These are phyloP conservation scores for Pterocles orientalis DNA, from an alignment of 2,113 vertebrate species.

Conservation along the genomic window DNA sequence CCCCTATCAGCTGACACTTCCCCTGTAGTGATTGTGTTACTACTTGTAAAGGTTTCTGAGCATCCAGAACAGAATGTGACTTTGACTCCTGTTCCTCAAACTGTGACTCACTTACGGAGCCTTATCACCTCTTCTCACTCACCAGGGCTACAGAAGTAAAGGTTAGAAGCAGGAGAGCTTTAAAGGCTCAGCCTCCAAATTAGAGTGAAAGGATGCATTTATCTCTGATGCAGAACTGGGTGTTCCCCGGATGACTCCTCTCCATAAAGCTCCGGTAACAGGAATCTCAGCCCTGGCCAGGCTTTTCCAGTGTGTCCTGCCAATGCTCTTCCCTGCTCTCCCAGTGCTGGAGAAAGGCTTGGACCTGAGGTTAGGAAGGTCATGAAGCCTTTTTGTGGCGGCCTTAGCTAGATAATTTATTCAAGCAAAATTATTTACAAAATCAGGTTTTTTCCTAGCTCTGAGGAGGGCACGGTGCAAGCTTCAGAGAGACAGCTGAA, in stretches of 20 bases:
- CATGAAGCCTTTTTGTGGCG: background rate
- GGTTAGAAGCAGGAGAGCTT: background rate
- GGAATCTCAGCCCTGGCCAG: background rate
- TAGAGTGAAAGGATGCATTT: background rate
- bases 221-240: background rate
- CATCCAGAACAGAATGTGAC: slow-evolving; percentile 32
- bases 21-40: background rate
- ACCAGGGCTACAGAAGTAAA: background rate
- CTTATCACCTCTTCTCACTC: background rate
- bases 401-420: background rate
- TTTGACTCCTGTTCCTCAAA: slow-evolving; percentile 2
- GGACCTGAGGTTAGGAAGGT: background rate
- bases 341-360: background rate
- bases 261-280: background rate
- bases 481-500: background rate
- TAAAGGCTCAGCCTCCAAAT: background rate
- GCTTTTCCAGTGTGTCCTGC: background rate
- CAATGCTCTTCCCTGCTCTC: background rate
- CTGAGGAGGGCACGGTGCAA: background rate
- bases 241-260: background rate
- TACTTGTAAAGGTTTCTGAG: slow-evolving; percentile 2
- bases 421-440: background rate
- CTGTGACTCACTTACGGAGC: background rate
- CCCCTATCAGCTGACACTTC: background rate
- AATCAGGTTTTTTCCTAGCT: background rate